A percentile compares a stretch with the other conserved stretches of the same genome.
phyloP scores from a whole-genome alignment of 2,113 vertebrate genomes.

The Capreolus pygargus region DNA sequence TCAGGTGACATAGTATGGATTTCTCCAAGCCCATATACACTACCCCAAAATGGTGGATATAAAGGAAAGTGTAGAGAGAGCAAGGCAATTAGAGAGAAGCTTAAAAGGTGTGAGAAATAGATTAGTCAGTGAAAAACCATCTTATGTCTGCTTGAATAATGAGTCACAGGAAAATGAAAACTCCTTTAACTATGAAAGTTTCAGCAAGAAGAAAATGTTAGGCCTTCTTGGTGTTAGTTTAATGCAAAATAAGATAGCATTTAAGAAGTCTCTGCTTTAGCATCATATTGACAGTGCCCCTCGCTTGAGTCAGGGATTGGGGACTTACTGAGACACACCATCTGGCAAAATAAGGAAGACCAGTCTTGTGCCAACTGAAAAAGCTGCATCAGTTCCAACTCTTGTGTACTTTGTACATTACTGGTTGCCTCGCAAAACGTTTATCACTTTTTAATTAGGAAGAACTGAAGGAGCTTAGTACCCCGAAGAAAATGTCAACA shows the following conservation, averaged over 20 bases:
- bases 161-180: slow-evolving; percentile 41
- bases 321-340: slow-evolving; percentile 63
- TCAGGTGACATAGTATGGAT: neutral
- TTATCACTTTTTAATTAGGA: slow-evolving; percentile 75
- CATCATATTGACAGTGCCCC: slow-evolving; percentile 22
- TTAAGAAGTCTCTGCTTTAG: slow-evolving; percentile 33
- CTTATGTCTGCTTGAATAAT: slow-evolving; percentile 20
- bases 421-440: slow-evolving; percentile 63
- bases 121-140: neutral
- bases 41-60: neutral
- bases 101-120: neutral
- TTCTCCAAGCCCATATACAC: neutral
- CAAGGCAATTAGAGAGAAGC: neutral
- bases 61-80: neutral
- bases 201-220: slow-evolving; percentile 44
- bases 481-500: slow-evolving; percentile 54
- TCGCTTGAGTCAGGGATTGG: slow-evolving; percentile 59
- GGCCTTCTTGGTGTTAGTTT: neutral
- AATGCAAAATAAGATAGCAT: slow-evolving; percentile 59
- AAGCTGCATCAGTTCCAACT: slow-evolving; percentile 67
- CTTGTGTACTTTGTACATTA: slow-evolving; percentile 60
- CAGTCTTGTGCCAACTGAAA: slow-evolving; percentile 64
- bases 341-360: slow-evolving; percentile 66
- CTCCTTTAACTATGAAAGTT: slow-evolving; percentile 41
- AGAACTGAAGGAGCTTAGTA: slow-evolving; percentile 52